phyloP scores from a whole-genome alignment of 2,113 vertebrate genomes.

The Halcyon malimbica region DNA sequence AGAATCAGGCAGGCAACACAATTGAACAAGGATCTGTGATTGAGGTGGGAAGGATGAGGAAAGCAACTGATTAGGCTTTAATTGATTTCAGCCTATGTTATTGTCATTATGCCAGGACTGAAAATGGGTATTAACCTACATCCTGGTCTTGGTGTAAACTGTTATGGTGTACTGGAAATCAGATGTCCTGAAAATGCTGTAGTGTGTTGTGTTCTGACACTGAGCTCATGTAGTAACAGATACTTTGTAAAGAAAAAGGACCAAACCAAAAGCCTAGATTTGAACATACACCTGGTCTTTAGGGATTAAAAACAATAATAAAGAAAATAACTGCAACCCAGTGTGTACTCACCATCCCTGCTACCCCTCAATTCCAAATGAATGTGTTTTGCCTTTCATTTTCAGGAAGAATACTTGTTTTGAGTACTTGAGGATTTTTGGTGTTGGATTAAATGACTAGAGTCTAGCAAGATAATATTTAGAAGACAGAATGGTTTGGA shows the following conservation, averaged over 20 bases:
- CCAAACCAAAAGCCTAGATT: background rate
- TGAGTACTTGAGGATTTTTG: background rate
- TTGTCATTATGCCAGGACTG: background rate
- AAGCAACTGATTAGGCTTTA: background rate
- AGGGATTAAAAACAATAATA: background rate
- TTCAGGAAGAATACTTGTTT: background rate
- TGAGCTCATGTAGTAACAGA: background rate
- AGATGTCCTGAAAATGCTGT: background rate
- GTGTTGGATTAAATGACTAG: background rate
- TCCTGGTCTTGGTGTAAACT: background rate
- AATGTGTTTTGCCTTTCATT: background rate
- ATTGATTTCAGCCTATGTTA: background rate
- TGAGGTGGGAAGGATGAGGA: background rate
- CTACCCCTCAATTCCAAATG: background rate
- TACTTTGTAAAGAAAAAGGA: background rate
- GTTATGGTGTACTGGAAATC: background rate
- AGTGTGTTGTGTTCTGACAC: fast-evolving
- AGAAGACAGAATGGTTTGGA: background rate
- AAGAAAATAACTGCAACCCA: background rate
- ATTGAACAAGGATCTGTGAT: background rate
- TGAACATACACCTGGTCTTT: background rate
- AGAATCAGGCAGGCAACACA: background rate
- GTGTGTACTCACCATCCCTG: too few relatives aligned
- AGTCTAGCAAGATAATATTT: background rate
- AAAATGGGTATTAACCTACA: background rate